A percentile compares a stretch with the other conserved stretches of the same genome.
These are phyloP conservation scores for Rotaria socialis DNA, from an alignment of 2,888 invertebrate genomes.

Conservation along the genomic window DNA sequence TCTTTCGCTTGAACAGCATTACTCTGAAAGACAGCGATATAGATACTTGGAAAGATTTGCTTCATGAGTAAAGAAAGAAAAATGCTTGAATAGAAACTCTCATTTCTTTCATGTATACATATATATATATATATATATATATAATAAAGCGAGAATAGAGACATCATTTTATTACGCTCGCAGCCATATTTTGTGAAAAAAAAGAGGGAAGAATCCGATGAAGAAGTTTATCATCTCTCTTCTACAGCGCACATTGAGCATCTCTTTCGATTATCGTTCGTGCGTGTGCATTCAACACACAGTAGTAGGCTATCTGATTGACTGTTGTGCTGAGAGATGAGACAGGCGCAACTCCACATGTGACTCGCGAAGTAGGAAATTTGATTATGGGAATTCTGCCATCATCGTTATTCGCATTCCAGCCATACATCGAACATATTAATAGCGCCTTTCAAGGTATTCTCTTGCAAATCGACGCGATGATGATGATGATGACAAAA, in stretches of 20 bases:
- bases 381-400: neutral
- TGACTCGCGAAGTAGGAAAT: neutral
- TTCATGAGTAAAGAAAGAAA: neutral
- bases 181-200: neutral
- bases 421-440: neutral
- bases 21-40: neutral
- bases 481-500: no score
- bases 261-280: constrained; percentile 16
- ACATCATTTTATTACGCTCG: neutral
- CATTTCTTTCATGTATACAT: neutral
- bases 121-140: neutral
- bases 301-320: neutral
- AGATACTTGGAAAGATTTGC: constrained; percentile 20
- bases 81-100: neutral
- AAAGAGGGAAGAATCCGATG: neutral
- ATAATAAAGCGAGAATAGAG: constrained; percentile 14
- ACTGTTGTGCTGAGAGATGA: neutral
- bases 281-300: neutral
- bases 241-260: neutral
- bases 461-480: neutral
- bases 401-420: neutral
- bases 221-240: neutral
- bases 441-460: neutral
- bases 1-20: neutral
- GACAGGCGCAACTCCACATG: neutral